These are phyloP conservation scores for Chrysina gloriosa DNA, from an alignment of 2,888 invertebrate genomes.

Conservation along the genomic window DNA sequence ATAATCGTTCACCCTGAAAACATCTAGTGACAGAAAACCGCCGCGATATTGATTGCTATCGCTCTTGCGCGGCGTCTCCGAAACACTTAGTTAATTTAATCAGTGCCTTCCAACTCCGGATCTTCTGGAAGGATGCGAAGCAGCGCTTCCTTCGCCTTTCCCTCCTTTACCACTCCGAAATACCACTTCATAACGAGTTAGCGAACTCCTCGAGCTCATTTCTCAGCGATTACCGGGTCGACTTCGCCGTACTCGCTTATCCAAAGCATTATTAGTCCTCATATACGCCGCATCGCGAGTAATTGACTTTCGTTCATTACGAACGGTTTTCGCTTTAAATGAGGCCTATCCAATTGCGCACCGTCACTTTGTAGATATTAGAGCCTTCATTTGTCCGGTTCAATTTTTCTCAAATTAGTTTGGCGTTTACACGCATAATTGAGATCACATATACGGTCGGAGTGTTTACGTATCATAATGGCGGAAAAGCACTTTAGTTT, in stretches of 20 bases:
- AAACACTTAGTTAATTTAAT: conserved; percentile 50
- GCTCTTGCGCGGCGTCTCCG: conserved; percentile 46
- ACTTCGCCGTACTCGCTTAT: conserved; percentile 19
- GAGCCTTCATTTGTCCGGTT: too few relatives aligned
- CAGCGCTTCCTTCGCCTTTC: background rate
- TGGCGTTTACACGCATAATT: too few relatives aligned
- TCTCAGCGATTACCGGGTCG: conserved; percentile 31
- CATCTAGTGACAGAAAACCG: background rate
- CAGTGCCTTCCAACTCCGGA: conserved; percentile 32
- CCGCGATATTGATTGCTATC: conserved; percentile 46
- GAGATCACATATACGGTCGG: too few relatives aligned
- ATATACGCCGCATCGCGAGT: conserved; percentile 12
- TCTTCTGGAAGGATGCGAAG: conserved; percentile 22
- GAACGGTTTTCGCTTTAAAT: conserved; percentile 17
- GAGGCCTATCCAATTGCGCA: background rate
- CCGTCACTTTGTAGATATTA: background rate
- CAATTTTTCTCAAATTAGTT: too few relatives aligned
- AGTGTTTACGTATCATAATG: too few relatives aligned
- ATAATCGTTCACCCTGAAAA: conserved; percentile 5
- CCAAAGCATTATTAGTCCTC: conserved; percentile 39
- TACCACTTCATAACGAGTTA: conserved; percentile 44
- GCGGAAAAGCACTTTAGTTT: too few relatives aligned
- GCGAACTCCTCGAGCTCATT: conserved; percentile 39
- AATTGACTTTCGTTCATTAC: conserved; percentile 32
- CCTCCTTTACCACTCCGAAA: conserved; percentile 12